Evolutionary conservation across 1,140 invertebrate species (phyloP).

Genomic region (Meloidogyne floridensis): DNA sequence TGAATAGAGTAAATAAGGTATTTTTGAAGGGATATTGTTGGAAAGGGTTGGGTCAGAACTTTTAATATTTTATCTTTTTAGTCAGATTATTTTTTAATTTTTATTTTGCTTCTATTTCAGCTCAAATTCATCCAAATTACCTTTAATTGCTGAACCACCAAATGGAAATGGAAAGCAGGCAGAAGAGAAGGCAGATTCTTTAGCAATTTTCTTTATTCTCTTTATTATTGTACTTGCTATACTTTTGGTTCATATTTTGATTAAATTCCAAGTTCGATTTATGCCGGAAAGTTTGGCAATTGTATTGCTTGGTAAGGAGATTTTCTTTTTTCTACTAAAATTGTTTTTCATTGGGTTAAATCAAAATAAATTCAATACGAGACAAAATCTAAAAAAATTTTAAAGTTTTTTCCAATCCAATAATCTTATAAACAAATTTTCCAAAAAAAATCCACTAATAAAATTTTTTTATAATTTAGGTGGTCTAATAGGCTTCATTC

Average conservation of each 20-base stretch:
- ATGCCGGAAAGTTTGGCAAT: constrained; percentile 96
- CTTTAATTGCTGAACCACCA: constrained; percentile 32
- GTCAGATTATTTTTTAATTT: background rate
- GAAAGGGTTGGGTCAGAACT: too few species aligned
- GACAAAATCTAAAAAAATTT: too few species aligned
- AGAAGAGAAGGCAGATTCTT: constrained; percentile 56
- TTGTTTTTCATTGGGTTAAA: too few species aligned
- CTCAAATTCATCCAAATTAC: constrained; percentile 28
- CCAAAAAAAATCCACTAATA: too few species aligned
- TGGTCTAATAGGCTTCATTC: constrained; percentile 51
- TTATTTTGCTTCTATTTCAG: background rate
- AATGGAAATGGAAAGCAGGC: constrained; percentile 25
- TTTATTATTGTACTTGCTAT: constrained; percentile 78
- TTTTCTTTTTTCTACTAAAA: too few species aligned
- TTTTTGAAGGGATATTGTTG: too few species aligned
- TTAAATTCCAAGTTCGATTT: constrained; percentile 92
- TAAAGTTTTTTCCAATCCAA: too few species aligned
- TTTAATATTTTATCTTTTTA: too few species aligned
- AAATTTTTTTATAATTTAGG: constrained; percentile 35
- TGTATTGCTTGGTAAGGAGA: constrained; percentile 76
- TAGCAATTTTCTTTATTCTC: constrained; percentile 56
- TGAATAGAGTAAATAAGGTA: too few species aligned
- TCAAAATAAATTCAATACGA: too few species aligned
- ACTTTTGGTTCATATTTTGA: constrained; percentile 86
- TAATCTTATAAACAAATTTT: too few species aligned